Conservation (phyloP, 2,113 vertebrate genomes). For the Takifugu flavidus region DNA sequence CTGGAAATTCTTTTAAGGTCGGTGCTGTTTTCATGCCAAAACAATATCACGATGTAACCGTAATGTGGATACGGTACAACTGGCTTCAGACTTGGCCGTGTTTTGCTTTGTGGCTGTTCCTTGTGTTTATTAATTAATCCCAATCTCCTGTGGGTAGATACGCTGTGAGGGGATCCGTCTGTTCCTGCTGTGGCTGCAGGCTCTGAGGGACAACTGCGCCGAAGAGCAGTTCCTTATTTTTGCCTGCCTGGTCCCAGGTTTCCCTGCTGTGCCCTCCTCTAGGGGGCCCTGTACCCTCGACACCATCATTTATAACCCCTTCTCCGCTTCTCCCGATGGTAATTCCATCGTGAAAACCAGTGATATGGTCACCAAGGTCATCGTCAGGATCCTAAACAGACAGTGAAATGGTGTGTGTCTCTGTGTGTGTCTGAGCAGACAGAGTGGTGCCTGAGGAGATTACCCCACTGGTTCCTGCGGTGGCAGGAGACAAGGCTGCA, state of each 20-base stretch:
- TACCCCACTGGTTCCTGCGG: conserved; percentile 85
- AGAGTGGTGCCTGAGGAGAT: conserved; percentile 96
- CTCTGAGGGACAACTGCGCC: conserved; percentile 89
- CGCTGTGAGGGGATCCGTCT: conserved; percentile 96
- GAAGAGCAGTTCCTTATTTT: conserved; percentile 96
- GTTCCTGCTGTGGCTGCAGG: conserved; percentile 96
- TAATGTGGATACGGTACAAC: no score
- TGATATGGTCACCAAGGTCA: not conserved
- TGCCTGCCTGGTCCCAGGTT: conserved; percentile 95
- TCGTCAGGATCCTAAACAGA: not conserved
- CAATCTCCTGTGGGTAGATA: conserved; percentile 74
- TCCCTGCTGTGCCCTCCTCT: conserved; percentile 85
- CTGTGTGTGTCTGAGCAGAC: conserved; percentile 66
- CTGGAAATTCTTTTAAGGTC: conserved; percentile 98
- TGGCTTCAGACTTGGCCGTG: not conserved
- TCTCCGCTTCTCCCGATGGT: conserved; percentile 82
- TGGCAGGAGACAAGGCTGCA: conserved; percentile 85
- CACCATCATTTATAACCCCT: conserved; percentile 87
- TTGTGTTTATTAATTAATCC: not conserved
- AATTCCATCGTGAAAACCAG: not conserved
- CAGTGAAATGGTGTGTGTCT: not conserved
- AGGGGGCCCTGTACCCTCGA: conserved; percentile 92
- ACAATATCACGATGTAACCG: no score
- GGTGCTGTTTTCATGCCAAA: conserved; percentile 2
- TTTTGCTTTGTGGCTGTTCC: not conserved